Evolutionary conservation across 2,113 vertebrate species (phyloP).

Genomic region (Clarias macrocephalus): DNA sequence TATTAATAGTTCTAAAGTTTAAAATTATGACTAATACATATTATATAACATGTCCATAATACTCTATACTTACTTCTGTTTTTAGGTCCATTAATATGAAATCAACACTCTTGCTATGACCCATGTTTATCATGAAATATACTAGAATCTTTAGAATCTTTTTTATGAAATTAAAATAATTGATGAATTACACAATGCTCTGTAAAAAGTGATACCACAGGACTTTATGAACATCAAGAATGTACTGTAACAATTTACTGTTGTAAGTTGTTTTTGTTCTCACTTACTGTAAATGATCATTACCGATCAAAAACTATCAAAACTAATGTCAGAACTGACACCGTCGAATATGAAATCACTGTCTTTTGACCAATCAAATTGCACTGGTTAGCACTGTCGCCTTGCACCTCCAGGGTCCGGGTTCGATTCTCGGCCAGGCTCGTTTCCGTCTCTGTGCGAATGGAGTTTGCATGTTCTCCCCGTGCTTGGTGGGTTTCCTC

Average conservation of each 20-base stretch:
- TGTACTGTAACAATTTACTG: neutral
- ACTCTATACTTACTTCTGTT: neutral
- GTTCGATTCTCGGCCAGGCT: too few species aligned
- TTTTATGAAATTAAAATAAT: neutral
- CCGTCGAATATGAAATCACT: neutral
- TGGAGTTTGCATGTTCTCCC: too few species aligned
- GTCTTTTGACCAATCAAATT: neutral
- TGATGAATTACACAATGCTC: neutral
- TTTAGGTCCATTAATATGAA: neutral
- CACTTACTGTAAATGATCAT: neutral
- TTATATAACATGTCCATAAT: neutral
- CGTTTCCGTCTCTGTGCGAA: too few species aligned
- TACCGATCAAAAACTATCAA: too few species aligned
- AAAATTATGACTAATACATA: neutral
- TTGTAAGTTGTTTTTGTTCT: neutral
- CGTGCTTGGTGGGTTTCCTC: too few species aligned
- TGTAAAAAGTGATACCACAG: too few species aligned
- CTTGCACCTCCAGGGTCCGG: too few species aligned
- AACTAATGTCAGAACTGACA: neutral
- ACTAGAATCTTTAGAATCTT: neutral
- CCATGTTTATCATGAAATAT: neutral
- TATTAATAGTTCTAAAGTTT: neutral
- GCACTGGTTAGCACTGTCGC: too few species aligned
- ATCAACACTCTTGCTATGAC: neutral
- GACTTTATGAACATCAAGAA: neutral